Base-by-base conservation (phyloP, 2,888 invertebrate species). In the Apotomis betuletana region DNA sequence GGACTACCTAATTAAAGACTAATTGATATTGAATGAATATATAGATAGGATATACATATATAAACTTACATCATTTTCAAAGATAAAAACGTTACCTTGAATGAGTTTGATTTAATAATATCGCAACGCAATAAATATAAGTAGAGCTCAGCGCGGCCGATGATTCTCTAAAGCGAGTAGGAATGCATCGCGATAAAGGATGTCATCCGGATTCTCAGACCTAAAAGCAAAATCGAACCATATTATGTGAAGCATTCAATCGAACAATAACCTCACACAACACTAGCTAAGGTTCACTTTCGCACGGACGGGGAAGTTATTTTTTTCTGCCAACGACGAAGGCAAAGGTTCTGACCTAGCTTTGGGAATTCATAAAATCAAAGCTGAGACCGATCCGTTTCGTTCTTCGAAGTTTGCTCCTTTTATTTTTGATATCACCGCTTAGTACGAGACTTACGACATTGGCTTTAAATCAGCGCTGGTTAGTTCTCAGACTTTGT, bases 171-270 rank as follows among this genome's bases (percentile, higher is more conserved):
- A 87, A 89, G 85, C 85, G 83, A 80, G 78, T 83, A 82, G 89
- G 90, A 92, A 92, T 91, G 90, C 89, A 89, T 90, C 89, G 87
- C 87, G 91, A 92, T 92, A 91, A 91, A 91, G 87, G 90, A 92
- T 92, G 91, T 92, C 92, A 92, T 91, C 90, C 90, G 87, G 88
- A 91, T 89, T 88, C 87, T 84, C 83, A 83, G 86, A 86, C 86
- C 83, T 83, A 84, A 87, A 85, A 81, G 85, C 85, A 77, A 88
- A 88, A 87, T 81, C 85, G 81, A 85, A 83, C 83, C 83, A 84
- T 82, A 82, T 67, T 71, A 68, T 84, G 75, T 78, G 76, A 77
- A 75, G 77, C 54, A 36, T 15, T 13, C 46, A 27, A 13, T 74
- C 76, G 75, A 70, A 75, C 79, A 75, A 89, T 77, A 85, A 79